Evolutionary conservation across 2,113 vertebrate genomes (phyloP).

Genomic region (sheep (Ovis aries)): ARS-UI_Ramb_v3.0 NC_056060.1:76092001-76092500

Average conservation of each 20-base stretch:
- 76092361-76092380: constrained; percentile 36
- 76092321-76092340: constrained; percentile 17
- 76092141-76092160: background rate
- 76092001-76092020: background rate
- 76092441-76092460: no score
- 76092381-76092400: background rate
- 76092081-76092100: background rate
- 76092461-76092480: no score
- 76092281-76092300: background rate
- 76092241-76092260: constrained; percentile 37
- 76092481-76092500: no score
- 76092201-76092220: background rate
- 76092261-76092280: background rate
- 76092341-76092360: constrained; percentile 50
- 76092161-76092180: background rate
- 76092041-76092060: background rate
- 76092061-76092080: background rate
- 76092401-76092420: no score
- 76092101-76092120: background rate
- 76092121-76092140: background rate
- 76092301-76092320: background rate
- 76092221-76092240: background rate
- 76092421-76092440: no score
- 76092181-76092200: background rate
- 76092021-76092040: background rate